Conservation (phyloP, 2,113 vertebrate genomes). For the Paradisaea rubra region DNA sequence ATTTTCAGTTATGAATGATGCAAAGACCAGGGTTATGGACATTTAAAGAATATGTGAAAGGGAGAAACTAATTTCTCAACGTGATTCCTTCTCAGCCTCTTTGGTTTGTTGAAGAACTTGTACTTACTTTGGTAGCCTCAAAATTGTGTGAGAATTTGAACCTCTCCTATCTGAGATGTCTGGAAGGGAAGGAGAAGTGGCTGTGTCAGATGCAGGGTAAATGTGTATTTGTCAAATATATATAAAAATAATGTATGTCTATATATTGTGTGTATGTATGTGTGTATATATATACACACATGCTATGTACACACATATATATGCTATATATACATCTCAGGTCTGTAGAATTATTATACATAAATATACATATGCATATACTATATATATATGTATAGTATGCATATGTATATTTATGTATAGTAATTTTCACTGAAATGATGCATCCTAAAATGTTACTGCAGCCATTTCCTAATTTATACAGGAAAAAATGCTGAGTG, state of each 20-base stretch:
- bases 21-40: not conserved
- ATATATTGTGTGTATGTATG: rapidly evolving
- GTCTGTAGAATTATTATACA: too few relatives aligned
- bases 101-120: not conserved
- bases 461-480: not conserved
- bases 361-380: too few relatives aligned
- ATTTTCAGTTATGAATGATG: not conserved
- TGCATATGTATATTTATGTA: not conserved
- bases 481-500: not conserved
- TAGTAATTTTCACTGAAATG: not conserved
- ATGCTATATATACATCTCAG: too few relatives aligned
- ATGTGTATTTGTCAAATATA: not conserved
- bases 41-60: not conserved
- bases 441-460: not conserved
- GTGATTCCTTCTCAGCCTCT: not conserved
- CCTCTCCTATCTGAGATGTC: not conserved
- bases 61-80: not conserved
- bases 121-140: not conserved
- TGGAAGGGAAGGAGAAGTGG: not conserved
- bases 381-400: not conserved
- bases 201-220: not conserved
- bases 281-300: rapidly evolving
- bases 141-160: not conserved
- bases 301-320: not conserved
- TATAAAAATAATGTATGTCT: not conserved